Conservation (phyloP, 2,888 invertebrate species). For the Resseliella maxima region DNA sequence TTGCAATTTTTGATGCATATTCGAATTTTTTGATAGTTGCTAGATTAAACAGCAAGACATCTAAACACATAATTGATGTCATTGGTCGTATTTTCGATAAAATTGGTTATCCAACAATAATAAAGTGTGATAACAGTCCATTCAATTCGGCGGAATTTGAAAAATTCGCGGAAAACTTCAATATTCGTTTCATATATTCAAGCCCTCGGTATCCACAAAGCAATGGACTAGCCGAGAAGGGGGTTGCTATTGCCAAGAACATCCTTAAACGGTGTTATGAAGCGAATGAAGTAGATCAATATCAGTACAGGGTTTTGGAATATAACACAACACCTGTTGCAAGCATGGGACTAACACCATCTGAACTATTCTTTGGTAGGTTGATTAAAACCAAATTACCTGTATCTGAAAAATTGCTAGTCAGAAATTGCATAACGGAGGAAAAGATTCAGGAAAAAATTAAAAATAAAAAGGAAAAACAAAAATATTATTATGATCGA, state of each 20-base stretch:
- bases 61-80: neutral
- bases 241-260: conserved; percentile 59
- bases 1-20: conserved; percentile 59
- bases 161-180: conserved; percentile 56
- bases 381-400: conserved; percentile 56
- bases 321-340: conserved; percentile 57
- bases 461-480: conserved; percentile 39
- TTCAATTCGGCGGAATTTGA: conserved; percentile 57
- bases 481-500: conserved; percentile 59
- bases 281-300: neutral
- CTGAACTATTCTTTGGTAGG: conserved; percentile 58
- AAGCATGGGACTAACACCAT: conserved; percentile 58
- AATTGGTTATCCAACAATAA: too few species aligned
- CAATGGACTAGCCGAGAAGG: conserved; percentile 59
- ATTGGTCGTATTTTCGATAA: too few species aligned
- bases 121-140: too few species aligned
- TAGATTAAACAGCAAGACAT: neutral
- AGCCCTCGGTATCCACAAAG: conserved; percentile 59
- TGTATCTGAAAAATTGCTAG: conserved; percentile 57
- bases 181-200: conserved; percentile 58
- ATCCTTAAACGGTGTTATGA: conserved; percentile 54
- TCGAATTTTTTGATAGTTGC: conserved; percentile 7
- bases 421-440: conserved; percentile 57
- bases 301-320: neutral
- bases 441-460: conserved; percentile 57